Evolutionary conservation across 1,140 invertebrate genomes (phyloP).

Genomic region (Bemisia tabaci): DNA sequence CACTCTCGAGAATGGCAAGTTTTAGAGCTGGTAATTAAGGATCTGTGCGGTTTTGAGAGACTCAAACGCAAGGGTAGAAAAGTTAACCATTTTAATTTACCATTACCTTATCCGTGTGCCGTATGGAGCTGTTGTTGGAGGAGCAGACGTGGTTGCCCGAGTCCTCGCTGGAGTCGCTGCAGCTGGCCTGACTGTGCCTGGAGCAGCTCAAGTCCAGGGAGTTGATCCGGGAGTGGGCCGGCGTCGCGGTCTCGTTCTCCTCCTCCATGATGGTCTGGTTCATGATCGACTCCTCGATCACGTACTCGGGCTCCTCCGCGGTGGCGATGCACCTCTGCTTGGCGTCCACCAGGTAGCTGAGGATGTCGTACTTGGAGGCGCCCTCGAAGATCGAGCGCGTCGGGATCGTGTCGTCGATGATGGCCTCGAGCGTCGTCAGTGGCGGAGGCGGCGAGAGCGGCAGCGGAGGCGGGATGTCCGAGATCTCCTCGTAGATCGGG

Average conservation of each 20-base stretch:
- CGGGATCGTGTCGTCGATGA: slow-evolving; percentile 18
- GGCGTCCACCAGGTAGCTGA: slow-evolving; percentile 74
- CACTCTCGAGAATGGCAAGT: too few species aligned
- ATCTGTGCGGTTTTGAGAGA: too few species aligned
- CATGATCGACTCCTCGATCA: slow-evolving; percentile 30
- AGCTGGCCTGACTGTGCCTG: slow-evolving; percentile 39
- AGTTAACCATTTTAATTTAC: too few species aligned
- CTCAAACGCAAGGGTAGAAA: too few species aligned
- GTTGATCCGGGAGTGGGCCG: slow-evolving; percentile 16
- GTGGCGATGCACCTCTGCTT: slow-evolving; percentile 49
- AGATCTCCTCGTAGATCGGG: slow-evolving; percentile 77
- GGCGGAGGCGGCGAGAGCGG: slow-evolving; percentile 55
- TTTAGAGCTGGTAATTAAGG: too few species aligned
- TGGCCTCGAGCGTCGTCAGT: slow-evolving; percentile 20
- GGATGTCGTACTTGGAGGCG: slow-evolving; percentile 74
- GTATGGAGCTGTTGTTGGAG: slow-evolving; percentile 12
- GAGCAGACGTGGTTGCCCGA: slow-evolving; percentile 42
- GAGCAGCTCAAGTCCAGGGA: slow-evolving; percentile 38
- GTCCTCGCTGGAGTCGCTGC: slow-evolving; percentile 53
- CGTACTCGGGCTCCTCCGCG: slow-evolving; percentile 29
- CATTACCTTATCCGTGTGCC: background rate
- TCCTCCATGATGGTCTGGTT: slow-evolving; percentile 30
- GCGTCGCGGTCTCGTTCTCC: slow-evolving; percentile 31
- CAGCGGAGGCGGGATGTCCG: slow-evolving; percentile 51
- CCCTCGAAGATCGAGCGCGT: slow-evolving; percentile 54